These are phyloP conservation scores for Gastrophysa polygoni DNA, from an alignment of 2,888 invertebrate genomes.

Conservation along the genomic window DNA sequence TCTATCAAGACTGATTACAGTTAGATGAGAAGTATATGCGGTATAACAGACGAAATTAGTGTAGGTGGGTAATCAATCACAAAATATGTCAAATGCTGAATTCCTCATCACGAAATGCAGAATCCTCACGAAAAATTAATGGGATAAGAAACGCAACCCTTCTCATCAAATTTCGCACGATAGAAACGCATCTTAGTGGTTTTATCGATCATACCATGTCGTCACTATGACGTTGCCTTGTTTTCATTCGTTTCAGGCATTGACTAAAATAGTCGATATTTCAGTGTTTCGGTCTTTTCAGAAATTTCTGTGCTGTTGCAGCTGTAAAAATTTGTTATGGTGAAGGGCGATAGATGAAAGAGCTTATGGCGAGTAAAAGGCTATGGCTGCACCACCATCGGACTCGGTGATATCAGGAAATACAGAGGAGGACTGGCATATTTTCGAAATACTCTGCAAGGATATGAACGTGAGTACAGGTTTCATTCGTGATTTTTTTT, in stretches of 20 bases:
- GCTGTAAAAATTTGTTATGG: background rate
- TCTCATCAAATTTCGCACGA: constrained; percentile 27
- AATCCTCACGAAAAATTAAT: too few relatives aligned
- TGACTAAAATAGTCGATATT: too few relatives aligned
- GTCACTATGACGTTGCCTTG: constrained; percentile 12
- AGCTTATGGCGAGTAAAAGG: background rate
- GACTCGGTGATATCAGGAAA: constrained; percentile 50
- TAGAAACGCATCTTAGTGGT: constrained; percentile 1
- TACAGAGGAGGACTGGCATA: constrained; percentile 74
- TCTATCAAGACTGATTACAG: too few relatives aligned
- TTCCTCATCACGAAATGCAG: too few relatives aligned
- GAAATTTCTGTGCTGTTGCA: background rate
- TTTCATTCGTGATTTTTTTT: too few relatives aligned
- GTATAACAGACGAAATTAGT: too few relatives aligned
- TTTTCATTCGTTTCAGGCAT: too few relatives aligned
- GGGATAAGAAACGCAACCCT: too few relatives aligned
- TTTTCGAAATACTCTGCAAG: constrained; percentile 72
- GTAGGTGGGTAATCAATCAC: too few relatives aligned
- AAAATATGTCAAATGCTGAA: too few relatives aligned
- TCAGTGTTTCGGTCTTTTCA: background rate
- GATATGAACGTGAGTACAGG: constrained; percentile 65
- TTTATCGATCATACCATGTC: constrained; percentile 1
- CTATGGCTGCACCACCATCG: background rate
- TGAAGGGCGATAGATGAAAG: background rate
- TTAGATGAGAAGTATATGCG: too few relatives aligned